A percentile compares a stretch with the other conserved stretches of the same genome.
Evolutionary conservation across 2,113 vertebrate species (phyloP).

Genomic region (Heptranchias perlo): DNA sequence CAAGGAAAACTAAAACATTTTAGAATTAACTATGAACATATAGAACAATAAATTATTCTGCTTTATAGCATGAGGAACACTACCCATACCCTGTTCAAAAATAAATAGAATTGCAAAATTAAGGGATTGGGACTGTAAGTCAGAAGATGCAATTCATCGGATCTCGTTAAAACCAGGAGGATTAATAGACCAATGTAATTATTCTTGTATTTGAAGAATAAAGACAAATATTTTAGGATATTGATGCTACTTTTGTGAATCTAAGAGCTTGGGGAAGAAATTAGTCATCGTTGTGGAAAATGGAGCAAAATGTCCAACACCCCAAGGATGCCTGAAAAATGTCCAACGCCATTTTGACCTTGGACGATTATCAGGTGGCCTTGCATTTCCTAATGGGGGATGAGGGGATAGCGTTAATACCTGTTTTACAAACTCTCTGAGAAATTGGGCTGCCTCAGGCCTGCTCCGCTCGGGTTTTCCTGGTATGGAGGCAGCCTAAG

Average conservation of each 20-base stretch:
- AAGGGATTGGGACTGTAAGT: background rate
- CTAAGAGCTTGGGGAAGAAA: background rate
- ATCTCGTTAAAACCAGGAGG: background rate
- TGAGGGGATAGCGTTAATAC: no score
- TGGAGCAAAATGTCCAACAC: background rate
- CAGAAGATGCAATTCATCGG: background rate
- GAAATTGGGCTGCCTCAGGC: background rate
- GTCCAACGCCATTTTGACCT: background rate
- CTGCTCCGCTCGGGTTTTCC: background rate
- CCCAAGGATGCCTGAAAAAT: background rate
- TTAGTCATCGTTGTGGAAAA: background rate
- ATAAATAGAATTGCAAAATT: background rate
- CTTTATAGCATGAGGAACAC: background rate
- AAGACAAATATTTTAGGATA: background rate
- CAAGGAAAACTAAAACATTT: conserved; percentile 23
- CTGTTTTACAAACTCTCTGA: background rate
- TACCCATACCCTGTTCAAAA: background rate
- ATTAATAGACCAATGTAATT: background rate
- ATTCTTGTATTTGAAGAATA: background rate
- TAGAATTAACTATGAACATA: background rate
- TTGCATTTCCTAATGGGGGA: background rate
- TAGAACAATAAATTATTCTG: background rate
- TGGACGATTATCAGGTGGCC: background rate
- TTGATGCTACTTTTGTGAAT: background rate
- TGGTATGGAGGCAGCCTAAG: background rate